Evolutionary conservation across 2,113 vertebrate genomes (phyloP), one percentile per base, ranked within the genome.

Genomic region (Tragelaphus imberbis): DNA sequence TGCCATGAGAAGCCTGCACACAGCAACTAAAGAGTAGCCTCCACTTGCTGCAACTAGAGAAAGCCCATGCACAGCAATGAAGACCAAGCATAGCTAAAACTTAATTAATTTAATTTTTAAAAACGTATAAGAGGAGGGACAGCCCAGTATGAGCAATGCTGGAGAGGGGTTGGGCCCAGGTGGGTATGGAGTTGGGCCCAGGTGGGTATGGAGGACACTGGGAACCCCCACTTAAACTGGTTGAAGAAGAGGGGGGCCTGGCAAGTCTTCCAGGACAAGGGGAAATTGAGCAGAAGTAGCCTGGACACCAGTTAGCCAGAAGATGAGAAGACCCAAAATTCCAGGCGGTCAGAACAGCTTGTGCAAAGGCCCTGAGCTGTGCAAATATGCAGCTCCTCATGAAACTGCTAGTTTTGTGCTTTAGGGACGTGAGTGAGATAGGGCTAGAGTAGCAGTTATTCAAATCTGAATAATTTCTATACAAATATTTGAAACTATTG

Each of bases 121-220:
- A 77, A 44, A 77, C 0, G 0, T 27, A 2, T 27, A 77, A 96
- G 51, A 94, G 27, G n/a, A 79, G 90, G 47, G 77, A 65, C 21
- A 58, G 40, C 17, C 51, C 40, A n/a, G 16, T 6, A 8, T 55
- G 77, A 27, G 30, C 27, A 56, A 27, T 17, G 36, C 30, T 28
- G 0, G 14, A 75, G n/a, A 25, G 14, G 40, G 65, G 21, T 1
- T 47, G 55, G 79, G 68, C 49, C 84, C 47, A 13, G 53, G 8
- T n/a, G n/a, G n/a, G n/a, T n/a, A n/a, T n/a, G n/a, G n/a, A n/a
- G n/a, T n/a, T n/a, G n/a, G n/a, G n/a, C n/a, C n/a, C n/a, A n/a
- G n/a, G n/a, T 17, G 13, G 1, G 2, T 13, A 16, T 12, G 3
- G 5, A 27, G 21, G 58, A 14, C 55, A 33, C 14, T n/a, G 7